Percentiles rank a stretch among this genome's conserved stretches.
phyloP scores from a whole-genome alignment of 2,888 invertebrate genomes.

The Shargacucullia verbasci region DNA sequence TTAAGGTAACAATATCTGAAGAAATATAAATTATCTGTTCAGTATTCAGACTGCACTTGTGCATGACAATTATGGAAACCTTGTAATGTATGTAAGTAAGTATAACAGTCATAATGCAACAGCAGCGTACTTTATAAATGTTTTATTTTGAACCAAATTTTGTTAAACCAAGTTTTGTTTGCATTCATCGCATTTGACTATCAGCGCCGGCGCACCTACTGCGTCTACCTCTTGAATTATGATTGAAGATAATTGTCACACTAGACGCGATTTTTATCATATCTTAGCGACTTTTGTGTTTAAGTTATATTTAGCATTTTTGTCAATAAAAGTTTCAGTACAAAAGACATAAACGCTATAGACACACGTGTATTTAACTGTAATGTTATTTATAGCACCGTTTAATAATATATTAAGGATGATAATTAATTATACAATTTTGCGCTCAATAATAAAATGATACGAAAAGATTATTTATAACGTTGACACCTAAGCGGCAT shows the following conservation, averaged over 20 bases:
- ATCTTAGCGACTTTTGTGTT: no score
- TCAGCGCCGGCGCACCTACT: no score
- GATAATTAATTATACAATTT: constrained; percentile 19
- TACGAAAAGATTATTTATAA: constrained; percentile 19
- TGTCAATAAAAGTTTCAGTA: constrained; percentile 14
- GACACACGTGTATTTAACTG: neutral
- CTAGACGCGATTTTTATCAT: neutral
- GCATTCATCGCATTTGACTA: no score
- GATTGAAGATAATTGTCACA: neutral
- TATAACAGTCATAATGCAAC: no score
- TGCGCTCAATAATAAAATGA: constrained; percentile 2
- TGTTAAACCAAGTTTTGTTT: no score
- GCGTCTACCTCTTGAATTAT: neutral
- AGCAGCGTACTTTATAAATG: no score
- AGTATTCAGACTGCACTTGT: no score
- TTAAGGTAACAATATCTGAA: no score
- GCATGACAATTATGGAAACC: no score
- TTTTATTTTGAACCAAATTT: no score
- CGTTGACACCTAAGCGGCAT: constrained; percentile 8
- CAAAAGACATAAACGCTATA: constrained; percentile 49
- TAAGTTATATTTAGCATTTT: neutral
- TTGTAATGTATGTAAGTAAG: no score
- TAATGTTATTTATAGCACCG: neutral
- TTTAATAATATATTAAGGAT: constrained; percentile 4
- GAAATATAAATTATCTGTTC: no score